Evolutionary conservation across 2,797 vertebrate genomes (phyloP).

Genomic region (Valencia hispanica): DNA sequence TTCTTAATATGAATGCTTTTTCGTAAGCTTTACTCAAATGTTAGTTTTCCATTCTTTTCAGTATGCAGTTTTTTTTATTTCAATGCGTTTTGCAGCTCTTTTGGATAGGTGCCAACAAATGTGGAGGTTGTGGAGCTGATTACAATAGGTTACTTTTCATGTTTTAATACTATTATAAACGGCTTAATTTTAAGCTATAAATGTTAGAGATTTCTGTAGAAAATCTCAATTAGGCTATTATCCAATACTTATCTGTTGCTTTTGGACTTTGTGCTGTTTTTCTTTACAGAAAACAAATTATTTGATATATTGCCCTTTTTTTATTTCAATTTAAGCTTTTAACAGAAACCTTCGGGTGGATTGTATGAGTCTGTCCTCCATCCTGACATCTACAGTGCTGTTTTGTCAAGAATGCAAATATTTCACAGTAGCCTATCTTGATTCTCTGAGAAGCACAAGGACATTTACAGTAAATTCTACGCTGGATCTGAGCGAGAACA

Average conservation of each 20-base stretch:
- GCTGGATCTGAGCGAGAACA: conserved; percentile 5
- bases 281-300: not conserved
- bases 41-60: no score
- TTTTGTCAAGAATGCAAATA: conserved; percentile 58
- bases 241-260: not conserved
- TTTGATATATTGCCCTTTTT: not conserved
- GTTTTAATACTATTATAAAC: not conserved
- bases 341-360: not conserved
- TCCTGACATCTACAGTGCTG: conserved; percentile 16
- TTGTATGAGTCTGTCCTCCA: conserved; percentile 55
- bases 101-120: not conserved
- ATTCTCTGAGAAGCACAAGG: conserved; percentile 27
- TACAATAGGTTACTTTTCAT: not conserved
- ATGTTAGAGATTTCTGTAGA: not conserved
- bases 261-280: not conserved
- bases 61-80: not conserved
- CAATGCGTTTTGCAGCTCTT: not conserved
- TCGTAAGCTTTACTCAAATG: not conserved
- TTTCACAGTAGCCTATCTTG: conserved; percentile 18
- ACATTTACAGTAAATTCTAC: not conserved
- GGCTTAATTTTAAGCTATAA: not conserved
- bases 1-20: not conserved
- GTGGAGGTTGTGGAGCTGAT: not conserved
- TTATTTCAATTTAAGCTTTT: not conserved
- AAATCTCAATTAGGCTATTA: no score